These are phyloP conservation scores for Rhabdophis nuchalis DNA, from an alignment of 2,797 vertebrate species.

Conservation along the genomic window DNA sequence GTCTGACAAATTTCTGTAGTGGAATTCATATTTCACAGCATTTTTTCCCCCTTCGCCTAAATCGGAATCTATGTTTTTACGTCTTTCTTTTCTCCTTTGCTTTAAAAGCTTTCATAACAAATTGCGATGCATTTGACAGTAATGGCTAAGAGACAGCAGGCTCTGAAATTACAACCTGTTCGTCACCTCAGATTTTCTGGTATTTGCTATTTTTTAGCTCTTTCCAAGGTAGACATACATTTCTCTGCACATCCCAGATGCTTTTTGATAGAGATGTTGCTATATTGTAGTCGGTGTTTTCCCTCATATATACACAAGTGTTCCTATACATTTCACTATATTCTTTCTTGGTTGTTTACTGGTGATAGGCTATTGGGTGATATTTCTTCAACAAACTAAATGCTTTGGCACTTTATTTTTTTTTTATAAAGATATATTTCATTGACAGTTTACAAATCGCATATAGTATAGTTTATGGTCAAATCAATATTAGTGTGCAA, in stretches of 20 bases:
- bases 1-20: not conserved
- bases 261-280: not conserved
- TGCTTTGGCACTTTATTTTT: not conserved
- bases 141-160: slow-evolving; percentile 1
- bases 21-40: not conserved
- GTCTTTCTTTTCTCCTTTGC: slow-evolving; percentile 4
- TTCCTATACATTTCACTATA: not conserved
- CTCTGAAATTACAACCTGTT: slow-evolving; percentile 1
- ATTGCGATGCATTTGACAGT: not conserved
- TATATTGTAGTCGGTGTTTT: not conserved
- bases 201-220: not conserved
- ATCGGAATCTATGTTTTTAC: not conserved
- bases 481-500: not conserved
- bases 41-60: not conserved
- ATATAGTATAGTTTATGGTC: not conserved
- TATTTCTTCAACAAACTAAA: not conserved
- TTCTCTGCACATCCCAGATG: not conserved
- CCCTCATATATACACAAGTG: not conserved
- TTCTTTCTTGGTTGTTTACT: not conserved
- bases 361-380: not conserved
- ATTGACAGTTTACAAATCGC: not conserved
- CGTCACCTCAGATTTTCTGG: not conserved
- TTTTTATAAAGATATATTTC: not conserved
- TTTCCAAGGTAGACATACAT: not conserved
- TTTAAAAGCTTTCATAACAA: slow-evolving; percentile 16